phyloP scores from a whole-genome alignment of 2,888 invertebrate species.

The Trileptium ribeirensis region DNA sequence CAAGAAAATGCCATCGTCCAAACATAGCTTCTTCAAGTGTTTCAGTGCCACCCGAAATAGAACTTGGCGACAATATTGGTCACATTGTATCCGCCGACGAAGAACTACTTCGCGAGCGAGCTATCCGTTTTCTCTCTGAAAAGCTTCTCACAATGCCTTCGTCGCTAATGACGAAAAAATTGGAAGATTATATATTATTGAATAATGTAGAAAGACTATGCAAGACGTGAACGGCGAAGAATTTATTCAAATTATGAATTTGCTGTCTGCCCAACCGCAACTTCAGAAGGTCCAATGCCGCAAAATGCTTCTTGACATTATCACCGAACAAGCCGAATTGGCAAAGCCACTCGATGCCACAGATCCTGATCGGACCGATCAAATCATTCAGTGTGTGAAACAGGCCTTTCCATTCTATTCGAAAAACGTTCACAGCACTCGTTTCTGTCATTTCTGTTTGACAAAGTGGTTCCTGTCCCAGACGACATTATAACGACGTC shows the following conservation, averaged over 20 bases:
- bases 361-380: constrained; percentile 59
- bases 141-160: constrained; percentile 73
- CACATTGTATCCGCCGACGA: constrained; percentile 63
- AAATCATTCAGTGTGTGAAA: constrained; percentile 74
- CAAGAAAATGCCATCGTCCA: constrained; percentile 76
- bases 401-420: constrained; percentile 67
- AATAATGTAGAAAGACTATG: no score
- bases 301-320: constrained; percentile 74
- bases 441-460: constrained; percentile 7
- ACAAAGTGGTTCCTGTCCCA: not conserved
- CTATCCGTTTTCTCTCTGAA: constrained; percentile 75
- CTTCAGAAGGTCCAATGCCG: constrained; percentile 75
- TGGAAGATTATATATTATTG: constrained; percentile 76
- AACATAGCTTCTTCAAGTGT: constrained; percentile 69
- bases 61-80: constrained; percentile 64
- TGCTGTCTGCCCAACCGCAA: constrained; percentile 71
- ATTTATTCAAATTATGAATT: constrained; percentile 78
- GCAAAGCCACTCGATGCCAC: constrained; percentile 57
- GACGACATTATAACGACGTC: no score
- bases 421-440: constrained; percentile 23
- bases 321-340: constrained; percentile 76
- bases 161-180: constrained; percentile 70
- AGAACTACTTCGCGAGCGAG: constrained; percentile 72
- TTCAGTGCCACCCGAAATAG: constrained; percentile 53
- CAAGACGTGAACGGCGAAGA: constrained; percentile 79